phyloP scores from a whole-genome alignment of 1,140 invertebrate genomes.

The Melanaphis sacchari region DNA sequence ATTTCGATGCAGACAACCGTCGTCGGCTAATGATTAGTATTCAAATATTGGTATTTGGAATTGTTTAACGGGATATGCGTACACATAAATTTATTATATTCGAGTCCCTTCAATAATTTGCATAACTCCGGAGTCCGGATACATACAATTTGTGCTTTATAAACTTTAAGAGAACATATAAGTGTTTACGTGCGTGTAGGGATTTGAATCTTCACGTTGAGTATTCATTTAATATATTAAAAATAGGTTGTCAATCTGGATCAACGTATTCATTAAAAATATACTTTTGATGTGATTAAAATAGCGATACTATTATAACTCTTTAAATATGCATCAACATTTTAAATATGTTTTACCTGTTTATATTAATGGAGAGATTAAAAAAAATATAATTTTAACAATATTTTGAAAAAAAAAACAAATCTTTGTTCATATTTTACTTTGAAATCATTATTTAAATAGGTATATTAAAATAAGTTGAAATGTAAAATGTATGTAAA shows the following conservation, averaged over 20 bases:
- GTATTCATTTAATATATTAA: background rate
- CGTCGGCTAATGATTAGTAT: background rate
- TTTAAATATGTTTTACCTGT: background rate
- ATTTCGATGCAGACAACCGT: background rate
- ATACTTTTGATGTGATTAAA: background rate
- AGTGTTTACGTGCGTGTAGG: background rate
- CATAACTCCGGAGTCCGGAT: background rate
- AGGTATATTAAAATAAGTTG: background rate
- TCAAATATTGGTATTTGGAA: slow-evolving; percentile 25
- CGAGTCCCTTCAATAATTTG: background rate
- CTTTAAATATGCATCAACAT: background rate
- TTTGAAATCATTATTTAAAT: background rate
- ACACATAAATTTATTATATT: background rate
- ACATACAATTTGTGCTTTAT: background rate
- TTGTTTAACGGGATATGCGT: background rate
- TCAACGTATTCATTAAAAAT: background rate
- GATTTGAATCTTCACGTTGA: background rate
- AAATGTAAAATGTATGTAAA: background rate
- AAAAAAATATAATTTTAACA: background rate
- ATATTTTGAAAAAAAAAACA: background rate
- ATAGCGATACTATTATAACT: background rate
- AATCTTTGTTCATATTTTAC: background rate
- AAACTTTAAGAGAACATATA: background rate
- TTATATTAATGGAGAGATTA: background rate
- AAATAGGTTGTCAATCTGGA: background rate